Evolutionary conservation across 2,888 invertebrate species (phyloP).

Genomic region (Conistra vaccinii): DNA sequence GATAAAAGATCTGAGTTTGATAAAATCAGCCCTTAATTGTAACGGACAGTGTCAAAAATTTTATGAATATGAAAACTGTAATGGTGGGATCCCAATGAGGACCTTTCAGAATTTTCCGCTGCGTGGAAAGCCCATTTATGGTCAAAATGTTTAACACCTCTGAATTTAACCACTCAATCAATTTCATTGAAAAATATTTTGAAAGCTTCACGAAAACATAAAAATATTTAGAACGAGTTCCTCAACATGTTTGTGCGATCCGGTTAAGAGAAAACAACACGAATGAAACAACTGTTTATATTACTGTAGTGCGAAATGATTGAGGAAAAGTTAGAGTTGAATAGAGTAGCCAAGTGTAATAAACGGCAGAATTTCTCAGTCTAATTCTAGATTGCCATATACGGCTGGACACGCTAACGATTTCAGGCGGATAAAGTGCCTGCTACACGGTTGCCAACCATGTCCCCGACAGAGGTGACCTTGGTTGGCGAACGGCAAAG

Average conservation of each 20-base stretch:
- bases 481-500: no score
- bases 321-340: conserved; percentile 23
- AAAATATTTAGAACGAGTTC: conserved; percentile 45
- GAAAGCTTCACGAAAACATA: conserved; percentile 32
- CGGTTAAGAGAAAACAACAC: conserved; percentile 7
- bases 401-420: neutral
- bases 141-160: conserved; percentile 35
- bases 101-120: no score
- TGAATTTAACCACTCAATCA: conserved; percentile 34
- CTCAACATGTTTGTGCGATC: conserved; percentile 21
- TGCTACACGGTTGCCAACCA: no score
- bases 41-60: no score
- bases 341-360: neutral
- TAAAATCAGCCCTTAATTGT: no score
- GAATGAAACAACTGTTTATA: conserved; percentile 37
- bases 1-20: no score
- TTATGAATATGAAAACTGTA: no score
- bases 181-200: conserved; percentile 54
- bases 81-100: no score
- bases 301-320: conserved; percentile 4
- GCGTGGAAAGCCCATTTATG: no score
- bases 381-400: neutral
- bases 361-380: neutral
- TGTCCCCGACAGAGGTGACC: no score
- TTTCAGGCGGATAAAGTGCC: neutral